Percentiles rank a stretch among this genome's conserved stretches.
These are phyloP conservation scores for Apotomis betuletana DNA, from an alignment of 2,888 invertebrate species.

Conservation along the genomic window DNA sequence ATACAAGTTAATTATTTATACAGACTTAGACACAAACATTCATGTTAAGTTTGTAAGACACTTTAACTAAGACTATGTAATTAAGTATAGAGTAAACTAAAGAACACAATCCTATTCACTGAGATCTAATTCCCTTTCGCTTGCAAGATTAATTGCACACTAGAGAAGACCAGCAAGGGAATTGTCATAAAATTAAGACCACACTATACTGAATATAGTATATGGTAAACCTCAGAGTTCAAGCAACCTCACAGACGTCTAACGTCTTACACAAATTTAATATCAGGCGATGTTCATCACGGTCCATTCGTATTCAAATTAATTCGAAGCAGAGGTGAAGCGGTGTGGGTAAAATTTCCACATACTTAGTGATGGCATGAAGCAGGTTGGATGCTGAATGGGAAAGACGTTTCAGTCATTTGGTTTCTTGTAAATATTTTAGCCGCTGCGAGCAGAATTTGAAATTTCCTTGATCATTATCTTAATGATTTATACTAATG, in stretches of 20 bases:
- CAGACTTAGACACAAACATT: too few species aligned
- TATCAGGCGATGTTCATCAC: conserved; percentile 62
- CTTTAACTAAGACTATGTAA: background rate
- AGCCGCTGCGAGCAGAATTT: background rate
- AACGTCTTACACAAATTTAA: conserved; percentile 64
- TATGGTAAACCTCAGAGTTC: conserved; percentile 36
- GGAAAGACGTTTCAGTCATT: background rate
- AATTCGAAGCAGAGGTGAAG: conserved; percentile 47
- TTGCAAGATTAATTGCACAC: conserved; percentile 29
- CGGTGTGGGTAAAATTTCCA: conserved; percentile 31
- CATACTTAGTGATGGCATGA: conserved; percentile 20
- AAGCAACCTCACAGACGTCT: conserved; percentile 42
- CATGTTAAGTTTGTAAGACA: background rate
- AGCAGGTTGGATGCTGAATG: background rate
- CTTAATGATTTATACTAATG: too few species aligned
- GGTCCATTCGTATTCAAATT: conserved; percentile 70
- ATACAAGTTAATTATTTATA: too few species aligned
- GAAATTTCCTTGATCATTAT: background rate
- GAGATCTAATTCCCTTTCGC: conserved; percentile 21
- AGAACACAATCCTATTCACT: conserved; percentile 15
- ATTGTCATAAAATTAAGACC: conserved; percentile 31
- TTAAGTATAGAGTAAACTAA: background rate
- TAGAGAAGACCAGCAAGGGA: conserved; percentile 17
- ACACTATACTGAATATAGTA: conserved; percentile 5
- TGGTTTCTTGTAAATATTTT: background rate